Conservation (phyloP, 1,140 invertebrate genomes). For the Caerostris extrusa region DNA sequence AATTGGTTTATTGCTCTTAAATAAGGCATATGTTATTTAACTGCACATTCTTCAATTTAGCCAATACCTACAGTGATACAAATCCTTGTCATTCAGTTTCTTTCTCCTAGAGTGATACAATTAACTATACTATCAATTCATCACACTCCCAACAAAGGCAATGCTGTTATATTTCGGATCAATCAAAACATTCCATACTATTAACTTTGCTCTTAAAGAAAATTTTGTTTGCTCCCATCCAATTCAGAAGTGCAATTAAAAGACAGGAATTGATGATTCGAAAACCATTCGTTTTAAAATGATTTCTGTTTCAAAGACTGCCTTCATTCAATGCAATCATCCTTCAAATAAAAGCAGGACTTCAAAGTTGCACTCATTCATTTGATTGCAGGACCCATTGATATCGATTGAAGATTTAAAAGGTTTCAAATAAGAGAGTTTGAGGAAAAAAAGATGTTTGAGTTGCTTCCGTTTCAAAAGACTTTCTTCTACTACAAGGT, state of each 20-base stretch:
- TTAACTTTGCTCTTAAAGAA: not conserved
- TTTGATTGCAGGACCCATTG: not conserved
- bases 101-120: not conserved
- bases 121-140: conserved; percentile 1
- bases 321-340: not conserved
- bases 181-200: not conserved
- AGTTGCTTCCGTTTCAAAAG: conserved; percentile 25
- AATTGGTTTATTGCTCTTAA: too few relatives aligned
- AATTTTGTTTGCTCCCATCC: conserved; percentile 9
- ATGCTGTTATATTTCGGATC: not conserved
- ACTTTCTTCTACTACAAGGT: not conserved
- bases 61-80: not conserved
- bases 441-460: not conserved
- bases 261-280: conserved; percentile 10
- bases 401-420: not conserved
- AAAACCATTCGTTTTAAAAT: conserved; percentile 30
- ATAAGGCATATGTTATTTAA: not conserved
- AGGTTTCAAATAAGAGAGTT: conserved; percentile 26
- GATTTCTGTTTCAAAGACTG: conserved; percentile 15
- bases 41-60: not conserved
- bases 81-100: too few relatives aligned
- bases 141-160: not conserved
- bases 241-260: not conserved
- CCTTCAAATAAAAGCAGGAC: not conserved
- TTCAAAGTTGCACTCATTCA: conserved; percentile 8